These are phyloP conservation scores for Mythimna lalbum DNA, from an alignment of 2,888 invertebrate species.

Conservation along the genomic window DNA sequence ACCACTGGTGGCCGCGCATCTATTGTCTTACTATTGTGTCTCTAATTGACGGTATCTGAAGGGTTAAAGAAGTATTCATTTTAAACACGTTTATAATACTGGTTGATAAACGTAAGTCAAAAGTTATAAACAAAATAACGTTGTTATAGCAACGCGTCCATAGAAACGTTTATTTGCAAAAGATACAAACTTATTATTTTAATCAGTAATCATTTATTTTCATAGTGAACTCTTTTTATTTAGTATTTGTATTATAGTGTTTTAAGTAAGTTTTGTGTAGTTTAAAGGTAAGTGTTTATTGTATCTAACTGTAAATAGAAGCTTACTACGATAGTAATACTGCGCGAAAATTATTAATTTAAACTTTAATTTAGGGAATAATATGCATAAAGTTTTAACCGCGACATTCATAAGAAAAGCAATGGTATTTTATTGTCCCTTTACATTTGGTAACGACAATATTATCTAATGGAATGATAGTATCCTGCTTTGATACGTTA, in stretches of 20 bases:
- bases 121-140: constrained; percentile 15
- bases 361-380: neutral
- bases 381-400: neutral
- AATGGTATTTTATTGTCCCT: too few species aligned
- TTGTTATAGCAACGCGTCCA: constrained; percentile 62
- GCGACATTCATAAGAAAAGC: too few species aligned
- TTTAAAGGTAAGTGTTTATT: constrained; percentile 36
- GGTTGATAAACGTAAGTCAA: constrained; percentile 6
- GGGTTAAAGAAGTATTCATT: too few species aligned
- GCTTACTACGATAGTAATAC: neutral
- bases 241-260: constrained; percentile 17
- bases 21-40: too few species aligned
- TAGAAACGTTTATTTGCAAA: constrained; percentile 56
- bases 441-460: too few species aligned
- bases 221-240: constrained; percentile 11
- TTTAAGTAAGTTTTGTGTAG: constrained; percentile 24
- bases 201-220: constrained; percentile 20
- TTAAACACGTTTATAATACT: too few species aligned
- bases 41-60: too few species aligned
- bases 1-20: too few species aligned
- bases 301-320: too few species aligned
- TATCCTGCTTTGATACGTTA: too few species aligned
- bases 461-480: neutral
- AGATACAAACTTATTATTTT: constrained; percentile 20
- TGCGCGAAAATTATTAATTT: constrained; percentile 13